Base-by-base conservation (phyloP, 2,113 vertebrate genomes). In the Erythrolamprus reginae region DNA sequence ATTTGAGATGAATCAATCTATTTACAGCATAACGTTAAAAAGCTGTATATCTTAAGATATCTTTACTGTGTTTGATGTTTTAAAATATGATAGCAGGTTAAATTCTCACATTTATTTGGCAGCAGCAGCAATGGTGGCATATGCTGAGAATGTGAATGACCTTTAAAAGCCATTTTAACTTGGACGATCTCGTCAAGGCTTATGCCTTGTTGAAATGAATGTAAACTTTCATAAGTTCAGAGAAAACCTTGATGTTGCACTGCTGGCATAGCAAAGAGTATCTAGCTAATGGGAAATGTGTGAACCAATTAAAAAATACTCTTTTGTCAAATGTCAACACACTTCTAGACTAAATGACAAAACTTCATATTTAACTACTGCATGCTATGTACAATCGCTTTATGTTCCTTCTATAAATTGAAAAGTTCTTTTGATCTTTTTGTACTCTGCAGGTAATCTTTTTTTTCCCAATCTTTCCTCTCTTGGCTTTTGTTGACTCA, bases 341-440 rank as follows among this genome's bases (percentile, higher is more conserved):
- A 42, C 53, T 24, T 82, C 70, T 89, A 92, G 19, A 38, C 48
- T 90, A 0, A 47, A 28, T 28, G 91, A 55, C 48, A 89, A 93
- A 90, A 70, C 23, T 21, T 9, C 17, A 42, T 38, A 42, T 28
- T 90, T 91, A 90, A 82, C 88, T 92, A 61, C 84, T 21, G 13
- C 5, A 87, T 89, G 58, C 85, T 53, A 52, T 82, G 42, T n/a
- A 23, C 48, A 58, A 10, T 85, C 9, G 5, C 88, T 92, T 93
- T 17, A 84, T 90, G 38, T 91, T 92, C 42, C 38, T 94, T 42
- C 13, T 91, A 9, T 61, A 53, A 28, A 24, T 92, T 92, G 89
- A 48, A 3, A 93, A 91, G 26, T 86, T 86, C 33, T 84, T 93
- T 85, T 90, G 82, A 87, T 91, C 88, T 53, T 38, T 58, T 88